Evolutionary conservation across 2,113 vertebrate genomes (phyloP).

Genomic region (Apteryx owenii): DNA sequence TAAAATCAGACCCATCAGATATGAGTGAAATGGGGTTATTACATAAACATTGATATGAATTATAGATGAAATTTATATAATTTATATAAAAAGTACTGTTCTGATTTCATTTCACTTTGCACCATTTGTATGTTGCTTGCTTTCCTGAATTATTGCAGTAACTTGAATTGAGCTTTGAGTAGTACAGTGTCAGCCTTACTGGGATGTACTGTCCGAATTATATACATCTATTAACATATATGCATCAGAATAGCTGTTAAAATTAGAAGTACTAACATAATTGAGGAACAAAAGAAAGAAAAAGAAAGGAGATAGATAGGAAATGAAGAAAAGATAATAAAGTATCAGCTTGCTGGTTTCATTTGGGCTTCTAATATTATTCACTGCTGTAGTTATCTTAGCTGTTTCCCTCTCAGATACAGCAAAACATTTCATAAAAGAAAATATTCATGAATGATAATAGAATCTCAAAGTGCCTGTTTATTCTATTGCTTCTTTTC

Average conservation of each 20-base stretch:
- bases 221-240: slow-evolving; percentile 41
- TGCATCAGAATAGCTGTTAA: slow-evolving; percentile 46
- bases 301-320: not conserved
- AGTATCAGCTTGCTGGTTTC: not conserved
- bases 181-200: not conserved
- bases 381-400: not conserved
- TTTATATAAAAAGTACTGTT: not conserved
- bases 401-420: not conserved
- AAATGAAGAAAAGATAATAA: not conserved
- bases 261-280: slow-evolving; percentile 33
- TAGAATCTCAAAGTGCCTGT: not conserved
- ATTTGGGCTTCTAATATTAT: not conserved
- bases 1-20: not conserved
- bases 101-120: not conserved
- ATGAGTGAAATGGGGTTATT: not conserved
- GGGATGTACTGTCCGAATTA: slow-evolving; percentile 14
- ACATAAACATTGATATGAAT: not conserved
- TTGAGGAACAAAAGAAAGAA: not conserved
- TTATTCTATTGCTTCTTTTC: slow-evolving; percentile 9
- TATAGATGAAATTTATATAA: not conserved
- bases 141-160: not conserved
- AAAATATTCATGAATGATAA: not conserved
- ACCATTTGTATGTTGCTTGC: not conserved
- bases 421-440: not conserved
- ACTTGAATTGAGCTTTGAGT: not conserved